Conservation (phyloP, 2,888 invertebrate genomes). For the Coleophora deauratella region DNA sequence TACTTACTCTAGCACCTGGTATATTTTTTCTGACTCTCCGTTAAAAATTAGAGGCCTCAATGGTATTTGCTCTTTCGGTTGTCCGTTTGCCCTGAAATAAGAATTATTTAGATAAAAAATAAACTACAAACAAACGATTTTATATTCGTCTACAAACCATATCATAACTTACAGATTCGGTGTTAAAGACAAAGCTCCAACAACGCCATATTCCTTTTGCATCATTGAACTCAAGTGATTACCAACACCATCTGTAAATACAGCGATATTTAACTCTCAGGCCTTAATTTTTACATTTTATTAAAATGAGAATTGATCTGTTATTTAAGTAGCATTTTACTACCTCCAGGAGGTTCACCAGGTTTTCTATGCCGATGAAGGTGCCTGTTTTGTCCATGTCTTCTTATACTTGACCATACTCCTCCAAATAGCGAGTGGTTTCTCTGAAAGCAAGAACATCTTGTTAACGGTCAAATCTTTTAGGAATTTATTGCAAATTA, state of each 20-base stretch:
- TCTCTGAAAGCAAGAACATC: conserved; percentile 76
- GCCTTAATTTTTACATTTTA: not conserved
- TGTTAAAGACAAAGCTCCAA: conserved; percentile 46
- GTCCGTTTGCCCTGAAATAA: conserved; percentile 59
- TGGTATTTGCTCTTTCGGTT: conserved; percentile 83
- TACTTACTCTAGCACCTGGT: conserved; percentile 84
- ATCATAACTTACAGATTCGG: conserved; percentile 64
- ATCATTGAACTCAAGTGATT: conserved; percentile 70
- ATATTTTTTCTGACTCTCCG: conserved; percentile 77
- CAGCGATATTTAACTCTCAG: not conserved
- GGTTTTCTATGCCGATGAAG: conserved; percentile 52
- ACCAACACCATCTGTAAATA: conserved; percentile 50
- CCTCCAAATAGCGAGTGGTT: conserved; percentile 97
- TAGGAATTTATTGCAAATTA: too few species aligned
- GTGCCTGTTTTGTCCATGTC: conserved; percentile 75
- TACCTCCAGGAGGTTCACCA: conserved; percentile 49
- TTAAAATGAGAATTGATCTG: too few species aligned
- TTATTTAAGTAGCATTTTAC: conserved; percentile 1
- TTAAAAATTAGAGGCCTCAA: conserved; percentile 82
- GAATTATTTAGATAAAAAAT: not conserved
- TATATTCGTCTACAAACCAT: not conserved
- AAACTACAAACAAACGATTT: not conserved
- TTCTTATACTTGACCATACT: conserved; percentile 94
- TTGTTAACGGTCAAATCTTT: too few species aligned
- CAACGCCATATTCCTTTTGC: conserved; percentile 64